A percentile compares a stretch with the other conserved stretches of the same genome.
Conservation (phyloP, 2,113 vertebrate genomes). For the Anarrhichthys ocellatus region DNA sequence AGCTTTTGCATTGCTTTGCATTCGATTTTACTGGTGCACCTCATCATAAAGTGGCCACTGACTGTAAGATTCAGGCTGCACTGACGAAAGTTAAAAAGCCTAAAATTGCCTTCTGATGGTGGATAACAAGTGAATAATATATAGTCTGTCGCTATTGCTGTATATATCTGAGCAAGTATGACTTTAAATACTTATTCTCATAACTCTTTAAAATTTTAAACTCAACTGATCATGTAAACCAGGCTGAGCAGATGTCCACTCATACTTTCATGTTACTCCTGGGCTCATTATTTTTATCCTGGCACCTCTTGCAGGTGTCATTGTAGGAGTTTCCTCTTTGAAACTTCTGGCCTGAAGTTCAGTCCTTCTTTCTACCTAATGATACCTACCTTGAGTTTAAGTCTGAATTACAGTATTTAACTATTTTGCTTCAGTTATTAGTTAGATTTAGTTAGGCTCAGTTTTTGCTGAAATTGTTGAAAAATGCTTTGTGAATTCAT, state of each 20-base stretch:
- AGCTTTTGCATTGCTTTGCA: not conserved
- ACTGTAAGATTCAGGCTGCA: not conserved
- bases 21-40: not conserved
- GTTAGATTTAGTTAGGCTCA: not conserved
- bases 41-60: not conserved
- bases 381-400: not conserved
- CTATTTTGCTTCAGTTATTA: not conserved
- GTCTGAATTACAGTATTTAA: not conserved
- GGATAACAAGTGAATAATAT: not conserved
- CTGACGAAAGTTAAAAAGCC: not conserved
- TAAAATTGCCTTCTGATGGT: not conserved
- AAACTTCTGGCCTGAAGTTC: not conserved
- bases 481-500: not conserved
- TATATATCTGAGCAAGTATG: not conserved
- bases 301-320: not conserved
- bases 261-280: not conserved
- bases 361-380: conserved; percentile 25
- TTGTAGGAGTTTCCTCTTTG: conserved; percentile 4
- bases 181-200: not conserved
- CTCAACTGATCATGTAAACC: conserved; percentile 1
- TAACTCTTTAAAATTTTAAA: not conserved
- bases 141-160: not conserved
- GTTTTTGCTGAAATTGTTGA: not conserved
- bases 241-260: not conserved
- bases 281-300: conserved; percentile 7